Conservation (phyloP, 2,888 invertebrate genomes). For the Pollenia labialis region DNA sequence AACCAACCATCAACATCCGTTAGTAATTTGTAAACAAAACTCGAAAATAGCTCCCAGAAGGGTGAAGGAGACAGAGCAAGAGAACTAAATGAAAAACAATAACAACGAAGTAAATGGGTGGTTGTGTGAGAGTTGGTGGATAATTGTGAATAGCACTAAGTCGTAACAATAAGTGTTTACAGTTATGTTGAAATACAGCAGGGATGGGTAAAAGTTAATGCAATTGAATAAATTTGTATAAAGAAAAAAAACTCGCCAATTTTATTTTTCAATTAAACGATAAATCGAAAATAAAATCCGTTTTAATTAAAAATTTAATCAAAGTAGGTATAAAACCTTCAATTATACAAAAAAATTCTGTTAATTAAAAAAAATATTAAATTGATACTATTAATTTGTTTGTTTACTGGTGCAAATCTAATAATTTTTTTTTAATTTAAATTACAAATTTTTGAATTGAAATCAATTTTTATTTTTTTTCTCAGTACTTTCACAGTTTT, state of each 20-base stretch:
- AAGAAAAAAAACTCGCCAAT: background rate
- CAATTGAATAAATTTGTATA: background rate
- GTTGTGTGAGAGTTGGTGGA: background rate
- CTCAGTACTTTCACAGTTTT: no score
- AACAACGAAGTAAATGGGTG: background rate
- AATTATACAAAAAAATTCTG: no score
- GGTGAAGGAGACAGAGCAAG: conserved; percentile 12
- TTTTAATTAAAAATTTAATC: no score
- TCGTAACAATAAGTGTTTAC: conserved; percentile 47
- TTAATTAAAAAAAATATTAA: no score
- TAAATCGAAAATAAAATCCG: no score
- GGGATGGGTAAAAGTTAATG: conserved; percentile 1
- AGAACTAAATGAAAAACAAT: background rate
- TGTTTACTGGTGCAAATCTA: no score
- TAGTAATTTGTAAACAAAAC: conserved; percentile 71
- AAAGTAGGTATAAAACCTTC: no score
- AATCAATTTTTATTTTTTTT: no score
- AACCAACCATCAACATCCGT: conserved; percentile 67
- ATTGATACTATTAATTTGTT: no score
- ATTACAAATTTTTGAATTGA: no score
- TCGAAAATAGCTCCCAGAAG: conserved; percentile 64
- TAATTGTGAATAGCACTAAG: conserved; percentile 24
- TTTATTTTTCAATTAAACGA: background rate
- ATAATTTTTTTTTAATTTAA: no score
- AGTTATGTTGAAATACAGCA: conserved; percentile 35